Conservation (phyloP, 37 sponge, comb jelly and placozoan genomes). For the Beroe ovata region DNA sequence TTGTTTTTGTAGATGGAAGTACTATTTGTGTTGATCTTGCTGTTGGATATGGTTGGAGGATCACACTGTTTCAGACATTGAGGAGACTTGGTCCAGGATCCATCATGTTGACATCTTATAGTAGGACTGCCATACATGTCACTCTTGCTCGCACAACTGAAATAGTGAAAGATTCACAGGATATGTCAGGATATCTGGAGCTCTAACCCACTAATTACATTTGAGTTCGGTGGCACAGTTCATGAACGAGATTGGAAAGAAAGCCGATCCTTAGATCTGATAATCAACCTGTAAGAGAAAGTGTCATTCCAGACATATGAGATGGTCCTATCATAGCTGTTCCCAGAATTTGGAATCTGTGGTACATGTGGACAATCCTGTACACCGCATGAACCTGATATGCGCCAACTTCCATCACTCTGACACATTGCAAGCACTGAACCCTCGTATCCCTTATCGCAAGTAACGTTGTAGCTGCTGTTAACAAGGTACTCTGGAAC, state of each 20-base stretch:
- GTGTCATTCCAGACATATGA: constrained; percentile 10
- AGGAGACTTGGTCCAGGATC: constrained; percentile 8
- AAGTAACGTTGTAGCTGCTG: background rate
- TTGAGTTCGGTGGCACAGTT: too few relatives aligned
- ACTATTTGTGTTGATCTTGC: background rate
- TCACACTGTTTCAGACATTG: constrained; percentile 11
- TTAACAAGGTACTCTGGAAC: background rate
- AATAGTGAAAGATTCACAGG: too few relatives aligned
- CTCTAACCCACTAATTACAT: too few relatives aligned
- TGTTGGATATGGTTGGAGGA: background rate
- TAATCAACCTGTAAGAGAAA: constrained; percentile 50
- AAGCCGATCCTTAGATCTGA: too few relatives aligned
- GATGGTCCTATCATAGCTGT: background rate
- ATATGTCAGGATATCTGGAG: too few relatives aligned
- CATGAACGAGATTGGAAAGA: too few relatives aligned
- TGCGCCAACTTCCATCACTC: background rate
- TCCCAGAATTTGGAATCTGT: background rate
- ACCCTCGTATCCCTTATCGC: constrained; percentile 30
- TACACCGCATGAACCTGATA: background rate
- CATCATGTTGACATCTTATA: constrained; percentile 37
- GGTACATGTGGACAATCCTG: background rate
- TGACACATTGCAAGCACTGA: background rate
- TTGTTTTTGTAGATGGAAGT: background rate
- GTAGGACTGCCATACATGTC: constrained; percentile 12
- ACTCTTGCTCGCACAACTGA: constrained; percentile 19